Base-by-base conservation (phyloP, 1,140 invertebrate species). In the Leptopilina clavipes region DNA sequence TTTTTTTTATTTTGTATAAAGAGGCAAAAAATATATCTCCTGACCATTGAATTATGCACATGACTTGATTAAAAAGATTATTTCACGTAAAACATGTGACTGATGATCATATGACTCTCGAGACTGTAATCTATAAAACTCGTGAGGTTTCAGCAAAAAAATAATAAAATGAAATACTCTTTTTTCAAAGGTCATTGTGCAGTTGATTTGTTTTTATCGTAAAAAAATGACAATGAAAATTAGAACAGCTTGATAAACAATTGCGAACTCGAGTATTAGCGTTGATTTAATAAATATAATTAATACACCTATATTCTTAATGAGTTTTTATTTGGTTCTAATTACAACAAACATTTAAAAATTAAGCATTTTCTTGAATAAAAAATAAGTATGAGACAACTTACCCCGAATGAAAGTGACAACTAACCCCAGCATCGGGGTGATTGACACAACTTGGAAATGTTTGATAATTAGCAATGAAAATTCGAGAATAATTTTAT, bases 71-170 rank as follows among this genome's bases (percentile, higher is more conserved):
- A 31, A 65, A 65, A 5, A n/a, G 11, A n/a, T n/a, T 31, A 12
- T 65, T 65, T 22, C 59, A 65, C 14, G 59, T 37, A 31, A 59
- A 65, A n/a, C 59, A 31, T 65, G 59, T 65, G 59, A 65, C 59
- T 65, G 22, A 6, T 14, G 5, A 31, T 31, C 59, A 65, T 65
- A 14, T 65, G 59, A 65, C 18, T 59, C 11, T 48, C 11, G 7
- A 59, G 56, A 12, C 56, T 25, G 18, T 22, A 65, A 65, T 65
- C 59, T 65, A 31, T 52, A n/a, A 17, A n/a, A 14, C 9, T 59
- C 12, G 10, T 22, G 12, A 65, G 3, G 6, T 37, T 65, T 65
- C 25, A 31, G 19, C 11, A 65, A 65, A 65, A 65, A 31, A 31
- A 14, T 65, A 31, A 14, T 65, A 22, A 59, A 59, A 22, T 22